Percentiles rank a stretch among this genome's conserved stretches.
Conservation (phyloP, 2,888 invertebrate genomes). For the Chydorus sphaericus region DNA sequence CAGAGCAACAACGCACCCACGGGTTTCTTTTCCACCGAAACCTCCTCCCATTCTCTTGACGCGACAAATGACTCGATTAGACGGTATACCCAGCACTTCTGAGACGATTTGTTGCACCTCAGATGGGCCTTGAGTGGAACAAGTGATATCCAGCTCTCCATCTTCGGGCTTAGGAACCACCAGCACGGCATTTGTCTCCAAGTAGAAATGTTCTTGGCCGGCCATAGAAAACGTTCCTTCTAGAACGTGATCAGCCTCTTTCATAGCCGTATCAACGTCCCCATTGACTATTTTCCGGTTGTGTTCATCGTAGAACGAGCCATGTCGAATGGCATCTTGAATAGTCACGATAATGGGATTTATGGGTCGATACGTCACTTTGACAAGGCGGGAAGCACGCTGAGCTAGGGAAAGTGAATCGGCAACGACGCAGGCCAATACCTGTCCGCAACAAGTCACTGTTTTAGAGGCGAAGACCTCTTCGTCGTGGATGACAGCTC, state of each 20-base stretch:
- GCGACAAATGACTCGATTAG: constrained; percentile 54
- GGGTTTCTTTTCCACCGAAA: constrained; percentile 88
- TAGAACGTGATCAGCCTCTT: constrained; percentile 37
- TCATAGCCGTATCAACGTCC: background rate
- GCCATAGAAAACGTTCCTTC: constrained; percentile 67
- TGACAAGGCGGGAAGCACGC: constrained; percentile 62
- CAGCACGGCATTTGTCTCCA: constrained; percentile 54
- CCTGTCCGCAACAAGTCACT: constrained; percentile 59
- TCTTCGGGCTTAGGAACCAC: constrained; percentile 47
- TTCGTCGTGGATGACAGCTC: constrained; percentile 64
- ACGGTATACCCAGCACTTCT: constrained; percentile 52
- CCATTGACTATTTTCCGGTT: background rate
- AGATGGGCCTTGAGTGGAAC: constrained; percentile 69
- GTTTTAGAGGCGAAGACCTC: constrained; percentile 61
- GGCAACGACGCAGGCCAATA: constrained; percentile 66
- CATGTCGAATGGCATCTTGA: constrained; percentile 31
- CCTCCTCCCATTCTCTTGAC: constrained; percentile 86
- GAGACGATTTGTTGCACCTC: constrained; percentile 50
- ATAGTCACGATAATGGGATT: constrained; percentile 71
- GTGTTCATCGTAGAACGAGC: constrained; percentile 18
- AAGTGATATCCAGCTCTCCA: constrained; percentile 70
- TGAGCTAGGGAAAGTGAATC: constrained; percentile 64
- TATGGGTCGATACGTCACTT: constrained; percentile 63
- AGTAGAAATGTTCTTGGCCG: constrained; percentile 92
- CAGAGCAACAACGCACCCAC: constrained; percentile 46